Evolutionary conservation across 2,888 invertebrate genomes (phyloP).

Genomic region (Camptogramma bilineatum): DNA sequence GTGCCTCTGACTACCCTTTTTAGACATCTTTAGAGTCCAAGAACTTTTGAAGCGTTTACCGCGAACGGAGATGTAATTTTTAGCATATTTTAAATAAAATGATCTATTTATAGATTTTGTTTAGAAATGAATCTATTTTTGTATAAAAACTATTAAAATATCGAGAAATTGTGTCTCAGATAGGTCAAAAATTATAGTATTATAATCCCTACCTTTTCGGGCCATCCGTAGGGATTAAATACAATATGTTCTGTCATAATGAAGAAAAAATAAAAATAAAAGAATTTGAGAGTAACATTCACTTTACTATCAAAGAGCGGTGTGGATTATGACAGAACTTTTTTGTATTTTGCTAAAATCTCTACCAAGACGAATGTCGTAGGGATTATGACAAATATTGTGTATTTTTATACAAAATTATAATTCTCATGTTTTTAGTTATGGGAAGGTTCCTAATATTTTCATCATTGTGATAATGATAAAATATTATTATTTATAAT

Average conservation of each 20-base stretch:
- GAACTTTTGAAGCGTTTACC: not conserved
- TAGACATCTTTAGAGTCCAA: no score
- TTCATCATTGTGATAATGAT: constrained; percentile 37
- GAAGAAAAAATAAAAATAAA: no score
- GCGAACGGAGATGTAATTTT: not conserved
- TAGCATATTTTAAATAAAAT: not conserved
- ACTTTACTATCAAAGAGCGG: no score
- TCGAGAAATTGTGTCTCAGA: not conserved
- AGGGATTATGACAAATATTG: not conserved
- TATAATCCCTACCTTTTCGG: not conserved
- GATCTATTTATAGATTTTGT: not conserved
- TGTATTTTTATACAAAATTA: constrained; percentile 17
- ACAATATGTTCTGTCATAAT: no score
- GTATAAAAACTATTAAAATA: not conserved
- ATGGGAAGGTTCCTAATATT: constrained; percentile 34
- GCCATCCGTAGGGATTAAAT: not conserved
- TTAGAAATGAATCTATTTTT: not conserved
- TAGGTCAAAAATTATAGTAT: not conserved
- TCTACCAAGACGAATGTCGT: no score
- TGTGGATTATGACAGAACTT: no score
- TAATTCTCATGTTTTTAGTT: constrained; percentile 6
- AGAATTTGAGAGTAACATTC: no score
- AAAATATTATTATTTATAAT: constrained; percentile 34
- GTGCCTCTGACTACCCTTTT: not conserved
- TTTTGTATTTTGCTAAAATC: not conserved